Evolutionary conservation across 2,888 invertebrate species (phyloP), one percentile per base, ranked within the genome.

Genomic region (Sabellastarte sp.): DNA sequence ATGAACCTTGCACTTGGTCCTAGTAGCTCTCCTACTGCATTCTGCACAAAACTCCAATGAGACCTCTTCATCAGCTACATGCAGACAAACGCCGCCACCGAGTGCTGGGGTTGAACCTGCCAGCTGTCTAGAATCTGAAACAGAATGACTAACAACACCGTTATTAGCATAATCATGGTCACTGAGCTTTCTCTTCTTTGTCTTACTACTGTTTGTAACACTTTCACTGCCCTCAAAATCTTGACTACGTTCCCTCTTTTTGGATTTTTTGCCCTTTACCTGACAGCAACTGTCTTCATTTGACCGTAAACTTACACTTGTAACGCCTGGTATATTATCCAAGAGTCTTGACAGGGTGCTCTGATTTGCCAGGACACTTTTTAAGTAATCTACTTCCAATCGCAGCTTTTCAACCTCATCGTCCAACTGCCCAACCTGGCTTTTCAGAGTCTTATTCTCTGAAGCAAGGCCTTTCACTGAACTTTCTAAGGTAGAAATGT

Each of bases 321-420:
- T 5, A 20, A 26, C 24, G 5, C 53, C 53, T 26, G 53, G 53
- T 24, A 53, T 53, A 26, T 53, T 53, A 20, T 53, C 5, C 26
- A 53, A n/a, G 4, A 53, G 24, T n/a, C 53, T 53, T 53, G 53
- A 53, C 20, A 53, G 53, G 20, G 53, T 53, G 24, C 53, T 53
- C 24, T 53, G 53, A 53, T 53, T 53, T 53, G 53, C 53, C 5
- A 53, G 26, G 26, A 53, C 53, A 53, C 53, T 53, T 53, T 53
- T 53, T 53, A 53, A 53, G 28, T 53, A 53, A 10, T 15, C 20
- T n/a, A 53, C 53, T 26, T 53, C 53, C 24, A 5, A 24, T 53
- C 5, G 5, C 15, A 53, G 53, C 5, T 5, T 20, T 15, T 10
- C 53, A 53, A 53, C 53, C 5, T 10, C 24, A 26, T 26, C 26